Evolutionary conservation across 1,140 invertebrate genomes (phyloP).

Genomic region (Pygmarrhopalites habei): DNA sequence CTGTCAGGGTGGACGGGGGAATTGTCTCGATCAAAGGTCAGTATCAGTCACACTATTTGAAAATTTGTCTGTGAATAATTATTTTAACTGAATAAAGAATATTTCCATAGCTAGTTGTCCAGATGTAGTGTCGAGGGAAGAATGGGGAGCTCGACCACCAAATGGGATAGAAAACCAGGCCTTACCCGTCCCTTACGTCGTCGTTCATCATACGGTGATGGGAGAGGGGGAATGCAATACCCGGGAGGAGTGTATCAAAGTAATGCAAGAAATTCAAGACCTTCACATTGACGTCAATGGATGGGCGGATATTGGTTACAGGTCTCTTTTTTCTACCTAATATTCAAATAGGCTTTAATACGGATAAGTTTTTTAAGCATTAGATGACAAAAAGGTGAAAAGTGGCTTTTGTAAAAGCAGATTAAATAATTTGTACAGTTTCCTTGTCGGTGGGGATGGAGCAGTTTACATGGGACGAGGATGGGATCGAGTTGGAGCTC

Average conservation of each 20-base stretch:
- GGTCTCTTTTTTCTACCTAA: constrained; percentile 47
- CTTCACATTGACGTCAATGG: constrained; percentile 62
- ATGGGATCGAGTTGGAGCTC: constrained; percentile 63
- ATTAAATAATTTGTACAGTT: too few relatives aligned
- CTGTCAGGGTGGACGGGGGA: too few relatives aligned
- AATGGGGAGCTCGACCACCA: constrained; percentile 57
- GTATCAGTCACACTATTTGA: too few relatives aligned
- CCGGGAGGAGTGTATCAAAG: constrained; percentile 47
- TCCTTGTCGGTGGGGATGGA: constrained; percentile 69
- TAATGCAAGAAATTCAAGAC: constrained; percentile 56
- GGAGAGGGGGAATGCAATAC: constrained; percentile 53
- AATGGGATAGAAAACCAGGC: constrained; percentile 42
- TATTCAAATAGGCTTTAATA: background rate
- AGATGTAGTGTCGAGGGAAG: constrained; percentile 42
- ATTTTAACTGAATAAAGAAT: too few relatives aligned
- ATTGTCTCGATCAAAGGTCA: too few relatives aligned
- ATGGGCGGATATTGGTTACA: constrained; percentile 62
- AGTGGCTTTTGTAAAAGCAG: too few relatives aligned
- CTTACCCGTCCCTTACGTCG: constrained; percentile 61
- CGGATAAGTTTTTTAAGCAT: constrained; percentile 1
- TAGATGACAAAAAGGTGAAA: too few relatives aligned
- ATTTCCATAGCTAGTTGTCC: constrained; percentile 21
- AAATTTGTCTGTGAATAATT: too few relatives aligned
- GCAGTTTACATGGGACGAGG: constrained; percentile 60
- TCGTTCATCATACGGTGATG: constrained; percentile 65